Percentiles rank a stretch among this genome's conserved stretches.
These are phyloP conservation scores for Brachyptera putata DNA, from an alignment of 2,888 invertebrate species.

Conservation along the genomic window DNA sequence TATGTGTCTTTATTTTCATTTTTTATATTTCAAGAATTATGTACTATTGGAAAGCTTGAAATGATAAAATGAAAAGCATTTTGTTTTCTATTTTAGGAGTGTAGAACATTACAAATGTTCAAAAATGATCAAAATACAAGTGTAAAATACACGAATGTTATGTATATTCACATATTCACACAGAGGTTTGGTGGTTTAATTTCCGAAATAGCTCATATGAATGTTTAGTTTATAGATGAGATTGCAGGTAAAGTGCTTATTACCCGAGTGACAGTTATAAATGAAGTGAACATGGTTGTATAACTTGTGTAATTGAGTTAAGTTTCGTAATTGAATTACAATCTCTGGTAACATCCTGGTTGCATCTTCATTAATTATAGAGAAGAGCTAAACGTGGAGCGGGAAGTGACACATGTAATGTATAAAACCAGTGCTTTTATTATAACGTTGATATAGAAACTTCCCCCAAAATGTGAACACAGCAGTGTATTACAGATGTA, in stretches of 20 bases:
- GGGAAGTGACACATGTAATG: slow-evolving; percentile 14
- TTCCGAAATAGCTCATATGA: too few relatives aligned
- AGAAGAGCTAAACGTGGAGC: slow-evolving; percentile 17
- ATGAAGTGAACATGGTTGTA: slow-evolving; percentile 16
- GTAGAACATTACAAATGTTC: too few relatives aligned
- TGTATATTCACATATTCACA: too few relatives aligned
- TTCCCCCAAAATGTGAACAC: slow-evolving; percentile 12
- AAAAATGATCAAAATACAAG: too few relatives aligned
- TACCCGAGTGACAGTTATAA: slow-evolving; percentile 14
- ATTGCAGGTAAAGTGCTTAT: slow-evolving; percentile 1
- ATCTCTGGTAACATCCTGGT: slow-evolving; percentile 6
- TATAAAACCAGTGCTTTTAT: slow-evolving; percentile 13
- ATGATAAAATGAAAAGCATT: too few relatives aligned
- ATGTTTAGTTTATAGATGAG: too few relatives aligned
- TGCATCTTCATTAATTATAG: slow-evolving; percentile 18
- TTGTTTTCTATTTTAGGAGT: too few relatives aligned
- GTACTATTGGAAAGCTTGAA: too few relatives aligned
- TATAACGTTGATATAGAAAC: slow-evolving; percentile 8
- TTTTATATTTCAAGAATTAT: too few relatives aligned
- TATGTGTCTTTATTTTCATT: too few relatives aligned
- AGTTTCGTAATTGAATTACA: slow-evolving; percentile 15
- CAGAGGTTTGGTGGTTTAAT: too few relatives aligned
- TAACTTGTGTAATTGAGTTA: slow-evolving; percentile 17
- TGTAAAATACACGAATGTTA: too few relatives aligned
- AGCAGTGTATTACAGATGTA: background rate